A percentile compares a stretch with the other conserved stretches of the same genome.
These are phyloP conservation scores for Aleiodes testaceus DNA, from an alignment of 2,888 invertebrate species.

Conservation along the genomic window DNA sequence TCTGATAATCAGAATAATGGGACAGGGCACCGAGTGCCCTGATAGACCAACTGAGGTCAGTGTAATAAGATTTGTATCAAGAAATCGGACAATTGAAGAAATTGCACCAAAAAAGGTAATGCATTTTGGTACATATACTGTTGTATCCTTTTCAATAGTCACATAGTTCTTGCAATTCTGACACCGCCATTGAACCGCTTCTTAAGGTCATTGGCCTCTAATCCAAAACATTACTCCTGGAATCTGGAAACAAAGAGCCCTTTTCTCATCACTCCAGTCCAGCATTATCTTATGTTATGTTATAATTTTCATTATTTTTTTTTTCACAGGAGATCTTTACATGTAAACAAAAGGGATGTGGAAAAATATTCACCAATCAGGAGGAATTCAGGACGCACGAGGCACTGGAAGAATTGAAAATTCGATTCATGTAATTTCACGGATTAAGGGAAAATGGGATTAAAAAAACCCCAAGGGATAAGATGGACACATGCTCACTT, in stretches of 20 bases:
- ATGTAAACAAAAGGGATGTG: conserved; percentile 70
- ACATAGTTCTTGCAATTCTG: background rate
- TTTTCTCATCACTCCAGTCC: conserved; percentile 10
- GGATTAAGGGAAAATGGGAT: too few species aligned
- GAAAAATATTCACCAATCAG: conserved; percentile 69
- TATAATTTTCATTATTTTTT: too few species aligned
- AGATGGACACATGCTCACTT: too few species aligned
- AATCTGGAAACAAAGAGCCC: conserved; percentile 32
- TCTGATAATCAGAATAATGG: conserved; percentile 62
- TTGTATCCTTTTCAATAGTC: too few species aligned
- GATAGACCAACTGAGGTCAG: conserved; percentile 71
- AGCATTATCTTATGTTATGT: background rate
- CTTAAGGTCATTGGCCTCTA: conserved; percentile 67
- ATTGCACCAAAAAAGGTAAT: conserved; percentile 71
- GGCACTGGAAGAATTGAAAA: conserved; percentile 67
- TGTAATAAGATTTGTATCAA: conserved; percentile 71
- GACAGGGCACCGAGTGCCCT: conserved; percentile 70
- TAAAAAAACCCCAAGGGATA: too few species aligned
- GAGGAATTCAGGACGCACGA: conserved; percentile 70
- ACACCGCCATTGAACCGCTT: conserved; percentile 46
- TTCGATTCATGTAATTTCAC: conserved; percentile 67
- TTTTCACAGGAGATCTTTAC: conserved; percentile 67
- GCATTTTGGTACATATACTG: background rate
- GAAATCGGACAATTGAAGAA: conserved; percentile 70
- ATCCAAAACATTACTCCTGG: conserved; percentile 69